These are phyloP conservation scores for Mustela nigripes DNA, from an alignment of 2,113 vertebrate genomes.

Conservation along the genomic window DNA sequence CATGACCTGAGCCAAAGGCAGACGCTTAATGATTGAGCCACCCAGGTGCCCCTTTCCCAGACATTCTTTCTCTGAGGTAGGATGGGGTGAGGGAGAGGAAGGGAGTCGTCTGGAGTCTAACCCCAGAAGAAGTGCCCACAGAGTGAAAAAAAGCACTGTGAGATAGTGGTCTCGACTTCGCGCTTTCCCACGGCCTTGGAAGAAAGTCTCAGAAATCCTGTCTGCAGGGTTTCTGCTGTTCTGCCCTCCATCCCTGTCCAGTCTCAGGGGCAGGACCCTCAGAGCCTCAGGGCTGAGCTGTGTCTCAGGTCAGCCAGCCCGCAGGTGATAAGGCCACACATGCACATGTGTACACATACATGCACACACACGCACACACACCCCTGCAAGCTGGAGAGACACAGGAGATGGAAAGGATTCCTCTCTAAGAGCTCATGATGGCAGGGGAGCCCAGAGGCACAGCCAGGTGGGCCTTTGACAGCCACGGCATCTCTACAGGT, in stretches of 20 bases:
- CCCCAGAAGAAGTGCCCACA: not conserved
- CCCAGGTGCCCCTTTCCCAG: not conserved
- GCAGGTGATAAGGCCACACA: too few species aligned
- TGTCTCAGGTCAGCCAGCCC: not conserved
- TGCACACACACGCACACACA: not conserved
- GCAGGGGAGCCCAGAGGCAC: not conserved
- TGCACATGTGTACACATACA: fast-evolving
- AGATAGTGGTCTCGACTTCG: not conserved
- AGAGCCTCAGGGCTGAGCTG: not conserved
- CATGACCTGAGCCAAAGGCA: too few species aligned
- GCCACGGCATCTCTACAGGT: not conserved
- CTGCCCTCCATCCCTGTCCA: not conserved
- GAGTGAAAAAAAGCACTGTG: not conserved
- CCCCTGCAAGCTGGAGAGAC: not conserved
- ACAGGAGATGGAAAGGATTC: not conserved
- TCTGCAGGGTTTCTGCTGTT: not conserved
- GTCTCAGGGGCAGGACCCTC: not conserved
- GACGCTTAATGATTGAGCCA: too few species aligned
- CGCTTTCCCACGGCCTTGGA: not conserved
- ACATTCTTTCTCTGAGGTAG: not conserved
- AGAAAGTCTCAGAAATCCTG: not conserved
- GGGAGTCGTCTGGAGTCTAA: not conserved
- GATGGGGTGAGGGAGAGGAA: not conserved
- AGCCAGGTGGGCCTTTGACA: not conserved
- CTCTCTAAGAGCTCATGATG: not conserved